Evolutionary conservation across 30 jellyfish, hydroid and myxozoan genomes (phyloP), one percentile per base, ranked within the genome.

Genomic region (Aurelia aurita): DNA sequence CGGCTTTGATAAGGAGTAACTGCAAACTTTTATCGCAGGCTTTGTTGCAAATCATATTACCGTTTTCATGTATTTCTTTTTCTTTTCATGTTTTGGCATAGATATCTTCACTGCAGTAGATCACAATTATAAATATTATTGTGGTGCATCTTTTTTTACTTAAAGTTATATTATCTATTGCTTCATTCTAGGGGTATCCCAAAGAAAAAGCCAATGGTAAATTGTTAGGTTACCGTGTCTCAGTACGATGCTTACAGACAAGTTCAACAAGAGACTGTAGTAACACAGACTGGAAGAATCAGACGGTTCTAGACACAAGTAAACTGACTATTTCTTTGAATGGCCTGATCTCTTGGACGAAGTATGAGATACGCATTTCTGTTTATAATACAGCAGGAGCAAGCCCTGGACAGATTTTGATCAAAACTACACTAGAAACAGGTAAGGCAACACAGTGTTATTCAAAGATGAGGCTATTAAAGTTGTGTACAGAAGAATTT

Each of bases 381-480:
- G 95, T 57, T n/a, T 85, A 13, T 63, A 85, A 85, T 85, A 25
- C 47, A 27, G 84, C 87, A 23, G 89, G 95, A 25, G 74, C 32
- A 1, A 85, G 88, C 39, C 85, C 85, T 6, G 64, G 6, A 10
- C 63, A 63, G 32, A 39, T 20, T 25, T 63, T 34, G 29, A 53
- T 12, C 34, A 68, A 18, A 0, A 72, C 79, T 11, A 85, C 95
- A 11, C 49, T 3, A 18, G 89, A 85, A 85, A 74, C 68, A 85
- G 89, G 95, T 85, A 73, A 18, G 65, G 16, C 16, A 39, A 39
- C 15, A 0, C 9, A 9, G 51, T 14, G 5, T 3, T 39, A 9
- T 6, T 32, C 46, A 54, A 27, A 0, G 49, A 18, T 74, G 1
- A 18, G 74, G 10, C 19, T 32, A 16, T 10, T 39, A 39, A 39